These are phyloP conservation scores for Pseudomyrmex flavicornis DNA, from an alignment of 1,140 invertebrate genomes.

Conservation along the genomic window DNA sequence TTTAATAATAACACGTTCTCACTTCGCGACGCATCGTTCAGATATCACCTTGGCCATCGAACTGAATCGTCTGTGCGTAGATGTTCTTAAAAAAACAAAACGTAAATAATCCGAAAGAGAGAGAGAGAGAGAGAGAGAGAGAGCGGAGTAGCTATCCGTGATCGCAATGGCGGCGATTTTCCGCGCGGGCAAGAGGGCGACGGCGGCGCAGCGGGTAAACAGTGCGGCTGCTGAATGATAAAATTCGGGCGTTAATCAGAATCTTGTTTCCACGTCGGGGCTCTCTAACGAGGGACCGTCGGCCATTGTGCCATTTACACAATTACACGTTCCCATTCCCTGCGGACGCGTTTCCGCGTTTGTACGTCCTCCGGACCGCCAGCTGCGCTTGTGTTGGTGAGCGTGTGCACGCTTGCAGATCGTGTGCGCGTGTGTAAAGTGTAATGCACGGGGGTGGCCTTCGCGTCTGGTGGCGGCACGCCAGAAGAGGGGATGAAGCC, in stretches of 20 bases:
- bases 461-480: slow-evolving; percentile 58
- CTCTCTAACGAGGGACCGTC: slow-evolving; percentile 78
- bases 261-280: slow-evolving; percentile 80
- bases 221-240: slow-evolving; percentile 73
- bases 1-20: not conserved
- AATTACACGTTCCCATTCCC: slow-evolving; percentile 81
- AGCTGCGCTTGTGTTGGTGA: not conserved
- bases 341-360: slow-evolving; percentile 70
- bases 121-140: slow-evolving; percentile 12
- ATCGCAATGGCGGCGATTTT: slow-evolving; percentile 38
- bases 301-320: slow-evolving; percentile 82
- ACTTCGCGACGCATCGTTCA: not conserved
- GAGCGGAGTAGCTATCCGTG: not conserved
- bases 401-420: not conserved
- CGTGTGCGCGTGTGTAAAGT: slow-evolving; percentile 51
- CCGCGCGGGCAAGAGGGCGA: slow-evolving; percentile 51
- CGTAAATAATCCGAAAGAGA: slow-evolving; percentile 15
- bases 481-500: slow-evolving; percentile 41
- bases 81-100: not conserved
- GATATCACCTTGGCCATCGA: not conserved
- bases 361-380: slow-evolving; percentile 62
- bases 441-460: slow-evolving; percentile 57
- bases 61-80: no score
- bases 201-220: slow-evolving; percentile 63
- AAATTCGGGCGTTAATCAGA: slow-evolving; percentile 82